Conservation (phyloP, 2,113 vertebrate genomes). For the Falcunculus frontatus region DNA sequence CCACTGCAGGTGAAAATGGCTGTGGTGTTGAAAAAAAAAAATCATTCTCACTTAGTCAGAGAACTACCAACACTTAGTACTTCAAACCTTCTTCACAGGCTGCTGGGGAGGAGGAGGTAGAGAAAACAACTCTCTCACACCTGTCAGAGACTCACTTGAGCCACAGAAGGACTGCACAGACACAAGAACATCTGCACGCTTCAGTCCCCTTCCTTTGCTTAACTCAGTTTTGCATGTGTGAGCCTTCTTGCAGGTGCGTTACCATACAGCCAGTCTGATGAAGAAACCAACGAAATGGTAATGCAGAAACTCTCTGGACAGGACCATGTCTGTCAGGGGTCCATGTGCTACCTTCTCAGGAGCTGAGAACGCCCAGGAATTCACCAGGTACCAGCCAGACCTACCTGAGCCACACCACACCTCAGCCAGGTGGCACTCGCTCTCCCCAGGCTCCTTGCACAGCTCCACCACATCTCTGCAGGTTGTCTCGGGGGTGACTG, state of each 20-base stretch:
- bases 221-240: not conserved
- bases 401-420: slow-evolving; percentile 93
- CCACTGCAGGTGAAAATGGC: not conserved
- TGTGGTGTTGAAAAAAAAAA: not conserved
- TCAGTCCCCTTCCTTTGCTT: not conserved
- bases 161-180: not conserved
- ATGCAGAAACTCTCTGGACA: not conserved
- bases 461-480: slow-evolving; percentile 95
- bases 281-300: not conserved
- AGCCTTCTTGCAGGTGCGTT: not conserved
- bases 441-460: slow-evolving; percentile 93
- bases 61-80: not conserved
- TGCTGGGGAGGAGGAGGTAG: not conserved
- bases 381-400: not conserved
- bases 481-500: slow-evolving; percentile 89
- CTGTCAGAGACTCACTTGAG: not conserved
- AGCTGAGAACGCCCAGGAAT: rapidly evolving
- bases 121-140: not conserved
- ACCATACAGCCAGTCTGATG: not conserved
- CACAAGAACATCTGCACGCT: not conserved
- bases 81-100: not conserved
- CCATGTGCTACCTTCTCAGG: not conserved
- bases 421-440: slow-evolving; percentile 89
- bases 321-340: rapidly evolving
- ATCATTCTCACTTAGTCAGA: not conserved